Evolutionary conservation across 2,888 invertebrate genomes (phyloP).

Genomic region (Lycophotia porphyrea): DNA sequence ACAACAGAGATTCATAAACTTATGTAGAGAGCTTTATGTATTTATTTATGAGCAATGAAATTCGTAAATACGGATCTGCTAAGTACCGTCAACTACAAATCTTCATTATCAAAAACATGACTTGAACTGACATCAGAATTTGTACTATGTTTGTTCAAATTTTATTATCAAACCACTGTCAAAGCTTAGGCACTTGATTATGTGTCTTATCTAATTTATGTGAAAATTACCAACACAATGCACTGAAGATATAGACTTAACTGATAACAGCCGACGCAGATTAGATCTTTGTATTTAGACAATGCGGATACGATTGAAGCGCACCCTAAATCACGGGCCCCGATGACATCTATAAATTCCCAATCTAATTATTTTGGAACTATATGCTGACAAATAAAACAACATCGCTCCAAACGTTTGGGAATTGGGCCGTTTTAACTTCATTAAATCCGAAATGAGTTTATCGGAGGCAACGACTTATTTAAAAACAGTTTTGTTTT

Average conservation of each 20-base stretch:
- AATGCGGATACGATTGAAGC: conserved; percentile 74
- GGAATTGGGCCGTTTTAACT: conserved; percentile 82
- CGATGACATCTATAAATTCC: conserved; percentile 88
- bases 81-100: conserved; percentile 11
- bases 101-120: conserved; percentile 25
- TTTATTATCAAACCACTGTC: conserved; percentile 41
- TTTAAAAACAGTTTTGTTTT: conserved; percentile 70
- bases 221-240: conserved; percentile 60
- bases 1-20: conserved; percentile 11
- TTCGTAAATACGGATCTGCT: conserved; percentile 1
- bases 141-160: conserved; percentile 18
- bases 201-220: conserved; percentile 53
- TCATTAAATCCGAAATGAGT: conserved; percentile 81
- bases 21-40: conserved; percentile 20
- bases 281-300: conserved; percentile 75
- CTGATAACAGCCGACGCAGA: conserved; percentile 68
- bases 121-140: conserved; percentile 30
- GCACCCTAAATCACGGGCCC: conserved; percentile 80
- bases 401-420: conserved; percentile 78
- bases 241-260: conserved; percentile 60
- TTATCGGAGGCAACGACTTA: conserved; percentile 74
- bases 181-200: conserved; percentile 35
- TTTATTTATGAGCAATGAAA: conserved; percentile 27
- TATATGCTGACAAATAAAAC: conserved; percentile 86
- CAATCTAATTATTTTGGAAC: conserved; percentile 85